Conservation (phyloP, 2,888 invertebrate genomes). For the Euplagia quadripunctaria region DNA sequence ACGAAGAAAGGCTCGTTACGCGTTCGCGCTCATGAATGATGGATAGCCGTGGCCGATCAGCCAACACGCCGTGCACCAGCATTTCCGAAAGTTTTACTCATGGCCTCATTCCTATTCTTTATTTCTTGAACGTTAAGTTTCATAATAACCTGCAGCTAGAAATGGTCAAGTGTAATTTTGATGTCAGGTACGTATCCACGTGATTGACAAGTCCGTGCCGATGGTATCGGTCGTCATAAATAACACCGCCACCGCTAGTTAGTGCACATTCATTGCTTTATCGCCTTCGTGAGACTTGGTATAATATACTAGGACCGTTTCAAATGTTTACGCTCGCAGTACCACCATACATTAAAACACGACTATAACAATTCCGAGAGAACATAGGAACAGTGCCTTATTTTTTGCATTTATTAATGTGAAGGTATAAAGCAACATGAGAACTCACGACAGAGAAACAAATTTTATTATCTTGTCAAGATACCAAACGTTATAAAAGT, state of each 20-base stretch:
- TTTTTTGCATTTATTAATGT: slow-evolving; percentile 47
- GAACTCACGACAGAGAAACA: slow-evolving; percentile 54
- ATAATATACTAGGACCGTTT: slow-evolving; percentile 38
- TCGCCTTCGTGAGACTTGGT: slow-evolving; percentile 56
- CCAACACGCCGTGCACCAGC: slow-evolving; percentile 60
- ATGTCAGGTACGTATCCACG: slow-evolving; percentile 64
- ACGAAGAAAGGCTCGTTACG: slow-evolving; percentile 85
- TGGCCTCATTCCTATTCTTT: slow-evolving; percentile 43
- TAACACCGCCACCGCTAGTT: slow-evolving; percentile 84
- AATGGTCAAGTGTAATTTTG: slow-evolving; percentile 62
- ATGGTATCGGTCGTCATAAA: slow-evolving; percentile 83
- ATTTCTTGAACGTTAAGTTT: slow-evolving; percentile 56
- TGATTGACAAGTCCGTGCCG: slow-evolving; percentile 86
- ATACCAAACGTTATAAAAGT: slow-evolving; percentile 46
- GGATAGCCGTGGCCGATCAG: slow-evolving; percentile 81
- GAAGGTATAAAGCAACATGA: slow-evolving; percentile 38
- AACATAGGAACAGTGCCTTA: slow-evolving; percentile 27
- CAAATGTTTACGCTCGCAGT: slow-evolving; percentile 41
- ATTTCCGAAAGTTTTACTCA: slow-evolving; percentile 44
- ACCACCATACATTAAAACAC: slow-evolving; percentile 34
- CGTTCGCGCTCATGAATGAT: slow-evolving; percentile 79
- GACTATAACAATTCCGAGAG: slow-evolving; percentile 37
- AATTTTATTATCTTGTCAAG: slow-evolving; percentile 50
- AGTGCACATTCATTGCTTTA: slow-evolving; percentile 81
- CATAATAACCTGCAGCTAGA: slow-evolving; percentile 53